phyloP scores from a whole-genome alignment of 2,888 invertebrate species.

The Lottia scabra region DNA sequence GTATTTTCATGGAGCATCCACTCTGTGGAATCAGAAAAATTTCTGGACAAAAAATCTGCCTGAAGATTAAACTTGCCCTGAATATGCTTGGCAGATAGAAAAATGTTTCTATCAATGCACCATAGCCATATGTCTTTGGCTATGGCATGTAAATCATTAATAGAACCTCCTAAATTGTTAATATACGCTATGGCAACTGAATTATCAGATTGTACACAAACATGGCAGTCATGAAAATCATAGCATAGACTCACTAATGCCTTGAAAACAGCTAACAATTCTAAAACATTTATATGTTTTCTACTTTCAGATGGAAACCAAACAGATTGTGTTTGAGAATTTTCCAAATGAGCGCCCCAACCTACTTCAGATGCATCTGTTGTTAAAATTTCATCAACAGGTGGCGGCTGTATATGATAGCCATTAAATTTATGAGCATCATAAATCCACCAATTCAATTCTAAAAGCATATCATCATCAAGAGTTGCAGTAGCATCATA shows the following conservation, averaged over 20 bases:
- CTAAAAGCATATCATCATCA: not conserved
- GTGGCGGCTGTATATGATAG: not conserved
- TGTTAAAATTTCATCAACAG: not conserved
- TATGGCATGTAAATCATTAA: not conserved
- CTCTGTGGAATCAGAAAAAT: slow-evolving; percentile 26
- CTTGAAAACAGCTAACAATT: not conserved
- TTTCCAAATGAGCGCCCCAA: not conserved
- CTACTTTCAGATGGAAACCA: not conserved
- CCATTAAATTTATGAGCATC: not conserved
- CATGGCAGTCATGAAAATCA: not conserved
- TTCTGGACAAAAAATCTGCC: slow-evolving; percentile 26
- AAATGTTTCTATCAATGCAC: slow-evolving; percentile 22
- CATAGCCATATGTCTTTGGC: slow-evolving; percentile 22
- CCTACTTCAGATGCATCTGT: not conserved
- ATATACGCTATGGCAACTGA: slow-evolving; percentile 28
- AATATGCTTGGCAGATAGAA: slow-evolving; percentile 23
- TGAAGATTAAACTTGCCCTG: slow-evolving; percentile 15
- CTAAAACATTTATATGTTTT: not conserved
- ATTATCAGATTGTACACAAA: slow-evolving; percentile 7
- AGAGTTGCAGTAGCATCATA: not conserved
- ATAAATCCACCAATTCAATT: not conserved
- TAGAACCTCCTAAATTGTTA: slow-evolving; percentile 24
- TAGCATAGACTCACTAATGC: not conserved
- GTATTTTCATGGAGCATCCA: slow-evolving; percentile 25
- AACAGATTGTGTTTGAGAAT: not conserved